These are phyloP conservation scores for Hyperoplus immaculatus DNA, from an alignment of 2,797 vertebrate genomes.

Conservation along the genomic window DNA sequence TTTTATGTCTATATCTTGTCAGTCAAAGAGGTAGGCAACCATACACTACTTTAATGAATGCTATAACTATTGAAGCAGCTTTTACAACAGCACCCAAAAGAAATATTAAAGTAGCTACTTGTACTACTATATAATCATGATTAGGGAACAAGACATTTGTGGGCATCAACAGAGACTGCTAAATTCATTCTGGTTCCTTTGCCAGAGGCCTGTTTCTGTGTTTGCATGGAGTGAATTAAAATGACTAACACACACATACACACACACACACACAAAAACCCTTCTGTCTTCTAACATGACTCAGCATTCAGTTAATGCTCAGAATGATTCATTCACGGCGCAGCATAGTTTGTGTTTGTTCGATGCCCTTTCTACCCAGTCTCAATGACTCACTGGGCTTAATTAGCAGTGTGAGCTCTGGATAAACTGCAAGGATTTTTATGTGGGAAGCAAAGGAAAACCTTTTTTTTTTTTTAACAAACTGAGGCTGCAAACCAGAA, in stretches of 20 bases:
- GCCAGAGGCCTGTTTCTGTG: slow-evolving; percentile 44
- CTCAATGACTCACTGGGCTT: slow-evolving; percentile 61
- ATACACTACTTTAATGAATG: neutral
- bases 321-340: slow-evolving; percentile 70
- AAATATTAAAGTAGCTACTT: slow-evolving; percentile 17
- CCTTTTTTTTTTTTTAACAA: slow-evolving; percentile 44
- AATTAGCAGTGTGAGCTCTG: slow-evolving; percentile 64
- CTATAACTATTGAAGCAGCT: neutral
- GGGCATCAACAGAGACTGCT: slow-evolving; percentile 33
- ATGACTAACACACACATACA: slow-evolving; percentile 54
- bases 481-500: slow-evolving; percentile 27
- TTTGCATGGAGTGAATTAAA: slow-evolving; percentile 63
- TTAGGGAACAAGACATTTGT: slow-evolving; percentile 35
- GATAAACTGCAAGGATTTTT: slow-evolving; percentile 53
- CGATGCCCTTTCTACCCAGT: slow-evolving; percentile 62
- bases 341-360: slow-evolving; percentile 60
- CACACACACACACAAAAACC: slow-evolving; percentile 41
- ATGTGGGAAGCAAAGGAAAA: slow-evolving; percentile 45
- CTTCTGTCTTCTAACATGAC: slow-evolving; percentile 73
- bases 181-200: slow-evolving; percentile 34
- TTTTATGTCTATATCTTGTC: neutral
- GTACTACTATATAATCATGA: slow-evolving; percentile 2
- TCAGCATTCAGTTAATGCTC: slow-evolving; percentile 64
- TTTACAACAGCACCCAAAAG: slow-evolving; percentile 7
- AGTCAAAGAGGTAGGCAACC: neutral